A percentile compares a stretch with the other conserved stretches of the same genome.
These are phyloP conservation scores for Pissodes strobi DNA, from an alignment of 1,140 invertebrate species.

Conservation along the genomic window DNA sequence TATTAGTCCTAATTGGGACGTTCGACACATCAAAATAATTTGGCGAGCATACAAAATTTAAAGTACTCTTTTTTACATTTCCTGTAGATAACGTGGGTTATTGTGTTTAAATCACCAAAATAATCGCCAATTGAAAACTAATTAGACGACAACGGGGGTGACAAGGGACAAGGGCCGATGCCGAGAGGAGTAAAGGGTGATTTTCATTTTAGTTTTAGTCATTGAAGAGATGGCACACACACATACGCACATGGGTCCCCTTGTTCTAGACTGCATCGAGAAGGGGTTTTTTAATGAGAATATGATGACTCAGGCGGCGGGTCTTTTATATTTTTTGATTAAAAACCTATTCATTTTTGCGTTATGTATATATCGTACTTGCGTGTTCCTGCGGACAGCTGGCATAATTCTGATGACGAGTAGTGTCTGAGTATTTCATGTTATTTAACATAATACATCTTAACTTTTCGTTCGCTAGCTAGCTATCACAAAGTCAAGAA, in stretches of 20 bases:
- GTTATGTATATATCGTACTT: background rate
- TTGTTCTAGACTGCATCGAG: constrained; percentile 12
- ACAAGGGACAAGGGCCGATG: background rate
- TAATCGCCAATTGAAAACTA: constrained; percentile 28
- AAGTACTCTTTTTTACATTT: no score
- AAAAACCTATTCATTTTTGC: constrained; percentile 7
- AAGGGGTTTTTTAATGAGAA: constrained; percentile 26
- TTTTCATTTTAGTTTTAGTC: constrained; percentile 27
- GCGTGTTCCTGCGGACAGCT: no score
- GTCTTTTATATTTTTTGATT: constrained; percentile 25
- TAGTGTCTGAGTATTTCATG: no score
- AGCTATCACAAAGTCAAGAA: no score
- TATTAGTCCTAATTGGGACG: no score
- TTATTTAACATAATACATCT: no score
- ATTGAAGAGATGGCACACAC: constrained; percentile 15
- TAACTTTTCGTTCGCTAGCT: no score
- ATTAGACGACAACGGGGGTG: constrained; percentile 17
- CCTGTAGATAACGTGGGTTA: no score
- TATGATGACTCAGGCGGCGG: constrained; percentile 20
- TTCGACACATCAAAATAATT: no score
- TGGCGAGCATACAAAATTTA: no score
- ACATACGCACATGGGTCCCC: constrained; percentile 24
- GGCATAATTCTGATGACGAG: no score
- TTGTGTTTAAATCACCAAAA: no score
- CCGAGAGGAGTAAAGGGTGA: constrained; percentile 20